A percentile compares a stretch with the other conserved stretches of the same genome.
Evolutionary conservation across 2,113 vertebrate genomes (phyloP).

Genomic region (Poecilia latipinna): DNA sequence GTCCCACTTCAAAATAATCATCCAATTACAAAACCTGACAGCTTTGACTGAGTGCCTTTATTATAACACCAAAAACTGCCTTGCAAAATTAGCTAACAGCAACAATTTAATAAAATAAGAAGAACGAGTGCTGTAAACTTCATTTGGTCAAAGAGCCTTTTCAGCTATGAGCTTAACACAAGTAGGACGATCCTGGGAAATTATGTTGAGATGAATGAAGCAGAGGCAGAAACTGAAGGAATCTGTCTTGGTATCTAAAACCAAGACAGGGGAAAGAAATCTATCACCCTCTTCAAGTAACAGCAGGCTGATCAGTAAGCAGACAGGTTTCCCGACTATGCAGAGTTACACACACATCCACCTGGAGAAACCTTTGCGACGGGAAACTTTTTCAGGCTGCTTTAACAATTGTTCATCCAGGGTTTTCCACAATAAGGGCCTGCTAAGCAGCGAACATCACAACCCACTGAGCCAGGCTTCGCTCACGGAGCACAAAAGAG

Average conservation of each 20-base stretch:
- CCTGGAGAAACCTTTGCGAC: slow-evolving; percentile 27
- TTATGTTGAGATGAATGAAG: neutral
- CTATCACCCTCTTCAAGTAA: slow-evolving; percentile 14
- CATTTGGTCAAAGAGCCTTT: slow-evolving; percentile 26
- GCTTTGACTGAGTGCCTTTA: slow-evolving; percentile 27
- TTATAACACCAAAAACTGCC: slow-evolving; percentile 26
- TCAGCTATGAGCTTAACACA: slow-evolving; percentile 13
- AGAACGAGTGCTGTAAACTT: neutral
- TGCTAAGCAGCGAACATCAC: slow-evolving; percentile 16
- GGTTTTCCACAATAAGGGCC: slow-evolving; percentile 12
- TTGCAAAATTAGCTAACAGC: slow-evolving; percentile 14
- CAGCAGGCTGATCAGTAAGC: slow-evolving; percentile 14
- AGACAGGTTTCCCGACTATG: slow-evolving; percentile 5
- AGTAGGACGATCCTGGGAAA: neutral
- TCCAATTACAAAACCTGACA: slow-evolving; percentile 40
- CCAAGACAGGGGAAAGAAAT: slow-evolving; percentile 32
- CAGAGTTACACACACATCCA: slow-evolving; percentile 21
- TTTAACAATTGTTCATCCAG: slow-evolving; percentile 9
- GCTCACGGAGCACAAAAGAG: slow-evolving; percentile 29
- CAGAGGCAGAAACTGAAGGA: slow-evolving; percentile 24
- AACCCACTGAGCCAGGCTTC: slow-evolving; percentile 18
- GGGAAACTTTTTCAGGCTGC: slow-evolving; percentile 37
- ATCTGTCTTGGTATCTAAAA: slow-evolving; percentile 15
- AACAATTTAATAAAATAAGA: slow-evolving; percentile 39
- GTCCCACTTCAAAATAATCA: slow-evolving; percentile 47